Conservation (phyloP, 2,888 invertebrate genomes). For the Sinentomon sp. region DNA sequence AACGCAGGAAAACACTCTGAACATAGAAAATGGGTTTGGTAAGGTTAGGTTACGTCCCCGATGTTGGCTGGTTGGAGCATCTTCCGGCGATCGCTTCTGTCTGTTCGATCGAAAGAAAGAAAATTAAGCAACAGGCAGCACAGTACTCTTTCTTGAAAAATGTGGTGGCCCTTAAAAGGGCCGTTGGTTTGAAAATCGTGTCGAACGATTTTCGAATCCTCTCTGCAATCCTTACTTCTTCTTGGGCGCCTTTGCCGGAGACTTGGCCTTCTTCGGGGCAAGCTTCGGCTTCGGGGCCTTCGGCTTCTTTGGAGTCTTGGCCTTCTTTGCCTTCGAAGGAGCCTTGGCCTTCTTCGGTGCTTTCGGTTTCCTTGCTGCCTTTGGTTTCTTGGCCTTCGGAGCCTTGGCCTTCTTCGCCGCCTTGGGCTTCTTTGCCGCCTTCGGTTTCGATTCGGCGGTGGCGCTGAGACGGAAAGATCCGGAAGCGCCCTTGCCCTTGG, state of each 20-base stretch:
- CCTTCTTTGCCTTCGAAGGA: conserved; percentile 4
- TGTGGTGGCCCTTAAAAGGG: conserved; percentile 9
- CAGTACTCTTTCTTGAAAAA: conserved; percentile 4
- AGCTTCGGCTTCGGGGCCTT: conserved; percentile 6
- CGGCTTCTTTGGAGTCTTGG: conserved; percentile 6
- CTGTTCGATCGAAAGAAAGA: too few species aligned
- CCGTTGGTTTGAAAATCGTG: conserved; percentile 5
- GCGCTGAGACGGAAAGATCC: conserved; percentile 14
- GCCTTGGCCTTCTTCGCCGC: conserved; percentile 4
- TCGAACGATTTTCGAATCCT: background rate
- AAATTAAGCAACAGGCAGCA: too few species aligned
- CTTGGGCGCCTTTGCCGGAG: conserved; percentile 4
- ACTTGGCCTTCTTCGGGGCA: conserved; percentile 6
- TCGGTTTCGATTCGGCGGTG: too few species aligned
- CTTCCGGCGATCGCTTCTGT: too few species aligned
- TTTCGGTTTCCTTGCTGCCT: conserved; percentile 10
- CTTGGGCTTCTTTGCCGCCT: too few species aligned
- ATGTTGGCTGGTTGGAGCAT: too few species aligned
- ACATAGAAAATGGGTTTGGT: too few species aligned
- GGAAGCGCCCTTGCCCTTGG: conserved; percentile 13
- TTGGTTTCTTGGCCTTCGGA: conserved; percentile 9
- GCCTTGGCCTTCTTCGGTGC: conserved; percentile 7
- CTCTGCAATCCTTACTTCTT: conserved; percentile 2
- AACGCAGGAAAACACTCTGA: too few species aligned
- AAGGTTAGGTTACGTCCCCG: too few species aligned